phyloP scores from a whole-genome alignment of 2,113 vertebrate genomes.

The Archilochus colubris region DNA sequence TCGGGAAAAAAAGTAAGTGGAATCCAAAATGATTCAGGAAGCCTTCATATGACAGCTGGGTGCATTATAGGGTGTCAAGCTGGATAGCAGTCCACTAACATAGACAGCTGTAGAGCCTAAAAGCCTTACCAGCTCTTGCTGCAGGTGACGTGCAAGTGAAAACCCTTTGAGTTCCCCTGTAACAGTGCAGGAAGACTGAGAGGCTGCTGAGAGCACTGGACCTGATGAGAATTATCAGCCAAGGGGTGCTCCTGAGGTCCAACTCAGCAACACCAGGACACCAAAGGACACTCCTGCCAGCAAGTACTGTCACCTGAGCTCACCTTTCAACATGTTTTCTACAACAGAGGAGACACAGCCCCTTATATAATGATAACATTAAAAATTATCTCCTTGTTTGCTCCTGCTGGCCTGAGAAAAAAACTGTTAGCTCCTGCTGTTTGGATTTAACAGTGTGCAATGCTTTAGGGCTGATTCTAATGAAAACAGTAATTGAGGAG shows the following conservation, averaged over 20 bases:
- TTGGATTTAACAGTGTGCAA: not conserved
- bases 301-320: not conserved
- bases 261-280: not conserved
- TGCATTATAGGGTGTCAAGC: not conserved
- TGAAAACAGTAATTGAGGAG: not conserved
- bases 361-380: not conserved
- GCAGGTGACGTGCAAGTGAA: rapidly evolving
- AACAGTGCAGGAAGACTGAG: not conserved
- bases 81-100: not conserved
- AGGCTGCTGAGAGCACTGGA: not conserved
- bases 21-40: not conserved
- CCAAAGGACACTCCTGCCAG: not conserved
- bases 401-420: not conserved
- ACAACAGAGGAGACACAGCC: not conserved
- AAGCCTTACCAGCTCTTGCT: not conserved
- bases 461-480: not conserved
- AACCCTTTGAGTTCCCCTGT: not conserved
- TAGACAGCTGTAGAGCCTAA: not conserved
- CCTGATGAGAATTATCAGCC: not conserved
- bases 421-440: not conserved
- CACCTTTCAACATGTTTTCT: not conserved
- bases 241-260: not conserved
- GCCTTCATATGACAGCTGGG: not conserved
- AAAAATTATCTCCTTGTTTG: not conserved
- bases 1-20: not conserved